These are phyloP conservation scores for Platalea minor DNA, from an alignment of 2,797 vertebrate species.

Conservation along the genomic window DNA sequence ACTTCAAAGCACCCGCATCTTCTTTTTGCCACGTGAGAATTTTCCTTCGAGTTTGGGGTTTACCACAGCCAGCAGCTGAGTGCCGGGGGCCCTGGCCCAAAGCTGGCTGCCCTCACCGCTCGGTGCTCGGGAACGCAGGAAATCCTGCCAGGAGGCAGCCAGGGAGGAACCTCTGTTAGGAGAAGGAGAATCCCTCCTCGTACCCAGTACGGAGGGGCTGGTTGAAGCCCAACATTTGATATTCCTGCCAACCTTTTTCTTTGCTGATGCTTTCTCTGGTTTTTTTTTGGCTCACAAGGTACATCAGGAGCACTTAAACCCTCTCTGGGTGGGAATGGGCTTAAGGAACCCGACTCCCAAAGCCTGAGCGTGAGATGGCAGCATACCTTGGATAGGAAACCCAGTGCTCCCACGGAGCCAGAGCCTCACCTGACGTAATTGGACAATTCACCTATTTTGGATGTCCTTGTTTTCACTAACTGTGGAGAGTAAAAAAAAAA, in stretches of 20 bases:
- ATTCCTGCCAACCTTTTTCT: not conserved
- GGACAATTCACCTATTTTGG: slow-evolving; percentile 75
- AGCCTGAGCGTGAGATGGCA: not conserved
- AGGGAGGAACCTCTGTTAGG: not conserved
- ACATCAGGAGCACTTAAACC: not conserved
- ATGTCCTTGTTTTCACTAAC: slow-evolving; percentile 88
- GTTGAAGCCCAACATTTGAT: not conserved
- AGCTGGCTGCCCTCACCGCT: not conserved
- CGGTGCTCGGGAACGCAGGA: not conserved
- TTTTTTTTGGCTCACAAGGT: not conserved
- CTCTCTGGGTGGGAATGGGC: not conserved
- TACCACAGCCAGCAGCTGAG: not conserved
- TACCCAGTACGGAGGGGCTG: accelerated
- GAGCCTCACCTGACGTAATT: slow-evolving; percentile 83
- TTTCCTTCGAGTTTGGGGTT: not conserved
- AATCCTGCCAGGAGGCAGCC: not conserved
- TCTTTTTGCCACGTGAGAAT: not conserved
- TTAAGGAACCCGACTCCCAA: not conserved
- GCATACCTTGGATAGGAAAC: not conserved
- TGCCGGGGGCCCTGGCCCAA: not conserved
- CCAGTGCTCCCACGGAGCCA: not conserved
- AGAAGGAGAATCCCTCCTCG: not conserved
- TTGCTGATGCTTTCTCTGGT: not conserved
- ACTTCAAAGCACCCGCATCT: slow-evolving; percentile 4
- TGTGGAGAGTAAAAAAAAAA: slow-evolving; percentile 39